A percentile compares a stretch with the other conserved stretches of the same genome.
phyloP scores from a whole-genome alignment of 2,888 invertebrate species.

The Andrena hattorfiana region DNA sequence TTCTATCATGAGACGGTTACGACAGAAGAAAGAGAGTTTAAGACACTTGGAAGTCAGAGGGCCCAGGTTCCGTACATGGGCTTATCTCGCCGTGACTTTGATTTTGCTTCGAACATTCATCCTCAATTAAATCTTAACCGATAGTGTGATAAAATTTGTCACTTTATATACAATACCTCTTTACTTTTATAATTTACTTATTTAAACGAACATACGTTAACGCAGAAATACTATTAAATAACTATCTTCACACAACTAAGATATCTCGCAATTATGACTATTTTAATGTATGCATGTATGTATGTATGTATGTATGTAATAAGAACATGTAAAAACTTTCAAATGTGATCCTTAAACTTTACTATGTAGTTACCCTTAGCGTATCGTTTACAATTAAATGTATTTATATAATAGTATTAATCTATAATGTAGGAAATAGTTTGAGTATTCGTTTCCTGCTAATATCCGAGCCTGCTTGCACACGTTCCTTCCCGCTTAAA shows the following conservation, averaged over 20 bases:
- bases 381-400: conserved; percentile 76
- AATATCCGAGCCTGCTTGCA: conserved; percentile 68
- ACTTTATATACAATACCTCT: conserved; percentile 76
- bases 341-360: conserved; percentile 78
- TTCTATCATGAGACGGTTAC: conserved; percentile 79
- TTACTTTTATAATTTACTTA: conserved; percentile 78
- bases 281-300: conserved; percentile 75
- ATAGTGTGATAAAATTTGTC: conserved; percentile 72
- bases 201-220: conserved; percentile 75
- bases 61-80: conserved; percentile 76
- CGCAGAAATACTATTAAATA: conserved; percentile 77
- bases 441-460: conserved; percentile 82
- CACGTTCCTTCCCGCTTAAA: conserved; percentile 57
- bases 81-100: conserved; percentile 78
- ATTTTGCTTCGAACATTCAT: conserved; percentile 77
- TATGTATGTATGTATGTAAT: conserved; percentile 75
- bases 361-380: conserved; percentile 74
- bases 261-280: conserved; percentile 75
- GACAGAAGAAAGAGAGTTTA: conserved; percentile 77
- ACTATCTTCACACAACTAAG: conserved; percentile 72
- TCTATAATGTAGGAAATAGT: conserved; percentile 84
- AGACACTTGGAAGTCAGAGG: conserved; percentile 83
- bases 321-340: conserved; percentile 84
- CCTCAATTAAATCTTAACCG: conserved; percentile 72
- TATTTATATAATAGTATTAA: conserved; percentile 78